phyloP scores from a whole-genome alignment of 1,140 invertebrate genomes.

The Maconellicoccus hirsutus region DNA sequence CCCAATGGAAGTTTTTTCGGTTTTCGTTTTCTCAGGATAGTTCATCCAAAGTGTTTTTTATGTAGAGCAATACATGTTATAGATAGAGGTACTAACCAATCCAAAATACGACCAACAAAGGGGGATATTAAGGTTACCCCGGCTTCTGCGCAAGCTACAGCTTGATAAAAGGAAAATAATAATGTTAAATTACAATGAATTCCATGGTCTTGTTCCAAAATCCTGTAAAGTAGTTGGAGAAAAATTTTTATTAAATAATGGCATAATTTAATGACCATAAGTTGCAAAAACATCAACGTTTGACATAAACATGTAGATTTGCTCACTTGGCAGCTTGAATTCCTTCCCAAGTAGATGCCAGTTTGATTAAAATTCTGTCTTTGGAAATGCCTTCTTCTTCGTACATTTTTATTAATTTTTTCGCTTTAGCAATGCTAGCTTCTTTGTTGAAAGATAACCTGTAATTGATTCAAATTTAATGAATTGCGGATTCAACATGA shows the following conservation, averaged over 20 bases:
- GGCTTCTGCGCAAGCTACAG: conserved; percentile 95
- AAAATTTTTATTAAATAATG: too few species aligned
- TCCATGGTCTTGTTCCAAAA: conserved; percentile 78
- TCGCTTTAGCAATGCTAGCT: conserved; percentile 78
- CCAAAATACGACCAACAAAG: conserved; percentile 75
- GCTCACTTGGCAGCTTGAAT: conserved; percentile 88
- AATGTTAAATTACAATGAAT: conserved; percentile 98
- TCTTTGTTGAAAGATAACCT: conserved; percentile 92
- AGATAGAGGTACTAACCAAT: conserved; percentile 59
- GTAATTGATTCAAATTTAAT: conserved; percentile 23
- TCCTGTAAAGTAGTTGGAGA: conserved; percentile 41
- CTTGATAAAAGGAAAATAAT: conserved; percentile 89
- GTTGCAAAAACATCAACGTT: too few species aligned
- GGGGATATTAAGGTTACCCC: conserved; percentile 96
- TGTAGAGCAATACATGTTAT: conserved; percentile 12
- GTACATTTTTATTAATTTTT: conserved; percentile 79
- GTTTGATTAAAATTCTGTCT: conserved; percentile 90
- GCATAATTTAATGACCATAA: too few species aligned
- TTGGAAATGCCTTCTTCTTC: conserved; percentile 78
- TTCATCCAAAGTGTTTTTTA: neutral
- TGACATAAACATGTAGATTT: too few species aligned
- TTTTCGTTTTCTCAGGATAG: neutral
- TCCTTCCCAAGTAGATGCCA: conserved; percentile 98
- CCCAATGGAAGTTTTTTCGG: too few species aligned
- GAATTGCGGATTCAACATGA: too few species aligned